Evolutionary conservation across 2,888 invertebrate genomes (phyloP), one percentile per base, ranked within the genome.

Genomic region (Oscheius sp.): DNA sequence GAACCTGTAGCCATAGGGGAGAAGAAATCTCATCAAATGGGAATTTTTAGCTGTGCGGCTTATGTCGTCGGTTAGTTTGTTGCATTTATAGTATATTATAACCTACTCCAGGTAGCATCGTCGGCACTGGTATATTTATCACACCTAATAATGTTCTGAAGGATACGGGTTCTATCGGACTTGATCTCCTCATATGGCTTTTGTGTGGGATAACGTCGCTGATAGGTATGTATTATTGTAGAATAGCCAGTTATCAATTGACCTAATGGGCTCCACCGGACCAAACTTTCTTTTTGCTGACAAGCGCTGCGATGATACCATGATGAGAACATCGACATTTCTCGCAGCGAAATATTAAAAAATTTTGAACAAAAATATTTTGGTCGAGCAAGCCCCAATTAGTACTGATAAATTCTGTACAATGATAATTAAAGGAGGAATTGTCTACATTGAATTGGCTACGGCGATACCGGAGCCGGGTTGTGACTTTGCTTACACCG

Each of bases 381-480:
- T n/a, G n/a, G n/a, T n/a, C n/a, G n/a, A n/a, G n/a, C n/a, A n/a
- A n/a, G n/a, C n/a, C n/a, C n/a, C n/a, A n/a, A n/a, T n/a, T n/a
- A n/a, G n/a, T n/a, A n/a, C n/a, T n/a, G n/a, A n/a, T n/a, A n/a
- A n/a, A n/a, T n/a, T n/a, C n/a, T n/a, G n/a, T n/a, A n/a, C n/a
- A n/a, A n/a, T n/a, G n/a, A n/a, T n/a, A n/a, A n/a, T n/a, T n/a
- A n/a, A 7, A 82, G 82, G 82, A 7, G 94, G 95, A 0, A 91
- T 94, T 6, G 95, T 94, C 88, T 95, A 94, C 88, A 94, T 95
- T 1, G 95, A 95, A 89, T 91, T 95, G 76, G 95, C 95, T 18
- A 94, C 95, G 0, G 93, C 93, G 49, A 94, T 95, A 80, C 93
- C 74, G 16, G 84, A 83, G 46, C 82, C 83, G 0, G 84, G 84